Conservation (phyloP, 2,113 vertebrate genomes). For the Platichthys flesus region DNA sequence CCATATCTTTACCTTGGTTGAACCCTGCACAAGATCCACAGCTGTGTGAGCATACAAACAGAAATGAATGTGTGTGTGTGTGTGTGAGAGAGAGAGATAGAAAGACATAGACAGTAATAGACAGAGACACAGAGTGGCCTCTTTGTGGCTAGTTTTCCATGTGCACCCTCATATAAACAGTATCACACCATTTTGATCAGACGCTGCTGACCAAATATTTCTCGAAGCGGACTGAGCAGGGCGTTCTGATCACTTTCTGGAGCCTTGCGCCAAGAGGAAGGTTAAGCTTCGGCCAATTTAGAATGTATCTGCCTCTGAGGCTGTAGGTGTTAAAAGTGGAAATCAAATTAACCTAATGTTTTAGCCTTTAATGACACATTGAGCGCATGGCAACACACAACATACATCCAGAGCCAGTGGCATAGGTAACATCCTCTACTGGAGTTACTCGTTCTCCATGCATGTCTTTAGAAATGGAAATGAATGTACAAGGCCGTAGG, state of each 20-base stretch:
- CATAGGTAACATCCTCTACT: slow-evolving; percentile 6
- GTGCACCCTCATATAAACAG: slow-evolving; percentile 66
- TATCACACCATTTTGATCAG: slow-evolving; percentile 72
- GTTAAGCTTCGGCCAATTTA: slow-evolving; percentile 1
- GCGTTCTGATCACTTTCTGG: slow-evolving; percentile 25
- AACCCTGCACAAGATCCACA: slow-evolving; percentile 77
- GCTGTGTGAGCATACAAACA: slow-evolving; percentile 71
- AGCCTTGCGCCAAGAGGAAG: neutral
- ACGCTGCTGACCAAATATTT: slow-evolving; percentile 53
- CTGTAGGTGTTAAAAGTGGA: slow-evolving; percentile 41
- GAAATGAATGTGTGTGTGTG: slow-evolving; percentile 43
- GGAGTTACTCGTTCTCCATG: slow-evolving; percentile 19
- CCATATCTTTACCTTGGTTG: slow-evolving; percentile 84
- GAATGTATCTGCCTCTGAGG: slow-evolving; percentile 42
- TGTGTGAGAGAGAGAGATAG: slow-evolving; percentile 25
- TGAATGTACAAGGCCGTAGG: neutral
- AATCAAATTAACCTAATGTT: slow-evolving; percentile 55
- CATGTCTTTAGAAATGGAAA: slow-evolving; percentile 42
- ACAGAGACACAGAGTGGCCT: slow-evolving; percentile 51
- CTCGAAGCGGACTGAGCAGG: slow-evolving; percentile 18
- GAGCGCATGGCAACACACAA: slow-evolving; percentile 51
- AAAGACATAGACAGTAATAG: neutral
- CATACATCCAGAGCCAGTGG: slow-evolving; percentile 18
- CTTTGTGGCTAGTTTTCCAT: slow-evolving; percentile 64
- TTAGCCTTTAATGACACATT: slow-evolving; percentile 49